Base-by-base conservation (phyloP, 2,113 vertebrate species). In the Zosterops japonicus region DNA sequence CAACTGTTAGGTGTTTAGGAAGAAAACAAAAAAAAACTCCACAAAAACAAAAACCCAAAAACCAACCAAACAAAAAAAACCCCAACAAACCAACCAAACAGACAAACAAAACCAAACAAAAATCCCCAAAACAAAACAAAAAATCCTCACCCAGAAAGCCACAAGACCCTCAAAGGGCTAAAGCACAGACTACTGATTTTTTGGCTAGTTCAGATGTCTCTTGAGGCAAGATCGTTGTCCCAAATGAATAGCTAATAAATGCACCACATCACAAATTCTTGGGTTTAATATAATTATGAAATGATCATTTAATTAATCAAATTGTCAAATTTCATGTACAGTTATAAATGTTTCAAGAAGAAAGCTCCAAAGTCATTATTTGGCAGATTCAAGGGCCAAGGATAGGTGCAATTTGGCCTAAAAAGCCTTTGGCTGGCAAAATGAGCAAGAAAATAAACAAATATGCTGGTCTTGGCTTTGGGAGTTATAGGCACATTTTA, bases 401-500 rank as follows among this genome's bases (percentile, higher is more conserved):
- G 36, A 70, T 68, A 81, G 82, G 82, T 90, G 20, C 9, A 84
- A 71, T 94, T 68, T 83, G 60, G 64, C 88, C 27, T 59, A 52
- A 86, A 90, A 88, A 74, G 6, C 10, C 33, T 84, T 86, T 83
- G 79, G 39, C 18, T 89, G 41, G 47, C 44, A 90, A 88, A 71
- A 56, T 12, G 28, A 83, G 41, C 39, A 81, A 86, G 79, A 77
- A 96, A 88, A 55, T 86, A 94, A 96, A 95, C 87, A 96, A 83
- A 95, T 93, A 75, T 77, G 28, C 49, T 70, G 36, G 64, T 95
- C 80, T 94, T 92, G 94, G 80, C 83, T 89, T 83, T 83, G 78
- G 60, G 80, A 96, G 60, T 95, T 88, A 90, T 71, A 83, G 85
- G 65, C 68, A 90, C 35, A 93, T 93, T 96, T 96, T 83, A 94